A percentile compares a stretch with the other conserved stretches of the same genome.
Evolutionary conservation across 2,797 vertebrate species (phyloP).

Genomic region (Cuculus canorus): DNA sequence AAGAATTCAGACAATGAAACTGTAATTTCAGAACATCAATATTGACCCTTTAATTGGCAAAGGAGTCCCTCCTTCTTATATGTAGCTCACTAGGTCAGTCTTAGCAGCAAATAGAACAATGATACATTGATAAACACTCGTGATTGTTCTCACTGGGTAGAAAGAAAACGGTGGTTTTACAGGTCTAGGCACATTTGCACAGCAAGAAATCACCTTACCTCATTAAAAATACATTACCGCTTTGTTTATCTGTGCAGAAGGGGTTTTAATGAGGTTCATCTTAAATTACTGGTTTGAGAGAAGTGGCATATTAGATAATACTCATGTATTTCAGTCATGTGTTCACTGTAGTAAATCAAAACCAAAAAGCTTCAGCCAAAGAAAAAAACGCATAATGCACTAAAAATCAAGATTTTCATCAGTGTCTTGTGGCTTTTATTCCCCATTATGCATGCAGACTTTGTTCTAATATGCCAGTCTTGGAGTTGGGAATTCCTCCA

Average conservation of each 20-base stretch:
- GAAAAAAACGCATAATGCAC: background rate
- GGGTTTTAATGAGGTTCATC: conserved; percentile 43
- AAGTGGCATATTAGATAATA: background rate
- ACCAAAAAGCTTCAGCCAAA: background rate
- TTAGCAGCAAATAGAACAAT: conserved; percentile 35
- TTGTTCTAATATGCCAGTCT: background rate
- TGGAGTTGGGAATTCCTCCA: background rate
- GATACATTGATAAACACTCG: conserved; percentile 13
- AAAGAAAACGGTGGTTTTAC: conserved; percentile 20
- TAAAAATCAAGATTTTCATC: background rate
- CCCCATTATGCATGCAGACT: background rate
- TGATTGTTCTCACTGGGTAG: background rate
- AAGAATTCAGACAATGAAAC: background rate
- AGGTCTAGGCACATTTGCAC: conserved; percentile 41
- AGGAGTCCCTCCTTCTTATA: background rate
- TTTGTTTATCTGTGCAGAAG: conserved; percentile 43
- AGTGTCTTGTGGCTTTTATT: background rate
- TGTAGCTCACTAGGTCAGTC: conserved; percentile 55
- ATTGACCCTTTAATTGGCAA: background rate
- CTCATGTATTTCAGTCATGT: background rate
- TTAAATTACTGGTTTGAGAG: conserved; percentile 47
- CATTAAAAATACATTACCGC: conserved; percentile 53
- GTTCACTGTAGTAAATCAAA: background rate
- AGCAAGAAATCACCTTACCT: conserved; percentile 52
- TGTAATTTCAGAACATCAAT: background rate